Base-by-base conservation (phyloP, 1,140 invertebrate species). In the Neodiprion virginianus region DNA sequence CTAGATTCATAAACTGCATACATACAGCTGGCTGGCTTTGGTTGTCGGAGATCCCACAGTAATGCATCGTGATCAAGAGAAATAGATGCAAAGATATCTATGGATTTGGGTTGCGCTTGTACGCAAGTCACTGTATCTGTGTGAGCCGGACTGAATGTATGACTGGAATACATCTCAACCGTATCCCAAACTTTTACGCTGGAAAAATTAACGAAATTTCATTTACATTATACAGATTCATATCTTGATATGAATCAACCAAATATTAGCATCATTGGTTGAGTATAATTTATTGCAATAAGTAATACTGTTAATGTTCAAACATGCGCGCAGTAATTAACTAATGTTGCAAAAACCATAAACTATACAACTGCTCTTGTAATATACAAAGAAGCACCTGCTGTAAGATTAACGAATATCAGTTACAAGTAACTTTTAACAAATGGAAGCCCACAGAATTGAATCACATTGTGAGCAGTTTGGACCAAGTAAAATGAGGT, bases 131-230 rank as follows among this genome's bases (percentile, higher is more conserved):
- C 73, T 68, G 77, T 72, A 65, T 86, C 81, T 40, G 67, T 76
- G 67, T 88, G 86, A 14, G 86, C 86, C 74, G 71, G 77, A 70
- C 74, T 21, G 72, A 79, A 88, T 0, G 84, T 80, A 69, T 79
- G 28, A 65, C 47, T 80, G 14, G 83, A 71, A 11, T 81, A 66
- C 48, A 88, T 75, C 68, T 85, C 83, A 17, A 75, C 12, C 71
- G 75, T 21, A 23, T 88, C 80, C 87, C 87, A 88, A 11, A 88
- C 67, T 81, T 87, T 88, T 72, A 88, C 80, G 48, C 87, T 88
- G 69, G 8, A 80, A 82, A 67, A 80, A 76, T 74, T 53, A 71
- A 65, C 76, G 65, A 71, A 69, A 72, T 40, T 40, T 40, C 28
- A 40, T 40, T 40, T 40, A 40, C 28, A 40, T 40, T 4, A 40